Percentiles rank a stretch among this genome's conserved stretches.
phyloP scores from a whole-genome alignment of 2,888 invertebrate species.

The Eumacrocentrus americanus region DNA sequence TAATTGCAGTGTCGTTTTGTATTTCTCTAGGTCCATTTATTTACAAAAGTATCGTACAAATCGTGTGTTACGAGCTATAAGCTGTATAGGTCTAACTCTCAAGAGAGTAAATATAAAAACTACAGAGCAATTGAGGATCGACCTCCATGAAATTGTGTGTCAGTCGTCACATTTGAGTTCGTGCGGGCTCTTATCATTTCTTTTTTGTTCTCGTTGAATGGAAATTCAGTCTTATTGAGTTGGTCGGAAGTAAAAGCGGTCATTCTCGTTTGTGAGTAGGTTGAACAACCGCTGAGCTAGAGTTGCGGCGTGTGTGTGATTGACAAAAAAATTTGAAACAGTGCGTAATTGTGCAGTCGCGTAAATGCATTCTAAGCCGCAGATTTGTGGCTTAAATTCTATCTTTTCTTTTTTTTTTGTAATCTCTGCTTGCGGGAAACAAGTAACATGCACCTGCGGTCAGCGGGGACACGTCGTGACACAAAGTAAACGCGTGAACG shows the following conservation, averaged over 20 bases:
- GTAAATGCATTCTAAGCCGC: slow-evolving; percentile 19
- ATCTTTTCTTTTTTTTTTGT: background rate
- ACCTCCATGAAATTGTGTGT: slow-evolving; percentile 1
- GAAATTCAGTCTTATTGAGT: slow-evolving; percentile 21
- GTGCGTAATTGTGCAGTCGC: slow-evolving; percentile 28
- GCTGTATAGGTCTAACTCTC: background rate
- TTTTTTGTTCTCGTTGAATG: slow-evolving; percentile 7
- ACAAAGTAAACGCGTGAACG: slow-evolving; percentile 9
- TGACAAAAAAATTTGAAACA: slow-evolving; percentile 30
- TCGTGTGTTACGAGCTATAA: slow-evolving; percentile 5
- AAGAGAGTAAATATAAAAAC: slow-evolving; percentile 2
- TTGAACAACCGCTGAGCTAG: background rate
- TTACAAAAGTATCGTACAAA: slow-evolving; percentile 53
- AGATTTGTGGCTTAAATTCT: slow-evolving; percentile 7
- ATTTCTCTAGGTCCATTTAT: slow-evolving; percentile 50
- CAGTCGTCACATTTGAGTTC: slow-evolving; percentile 9
- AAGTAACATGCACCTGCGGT: slow-evolving; percentile 25
- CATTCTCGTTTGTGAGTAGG: slow-evolving; percentile 9
- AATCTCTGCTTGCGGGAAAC: slow-evolving; percentile 15
- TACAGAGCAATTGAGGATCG: too few relatives aligned
- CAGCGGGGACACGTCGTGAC: slow-evolving; percentile 2
- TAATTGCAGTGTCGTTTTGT: slow-evolving; percentile 35
- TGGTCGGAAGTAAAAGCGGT: slow-evolving; percentile 11
- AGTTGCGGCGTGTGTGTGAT: slow-evolving; percentile 24
- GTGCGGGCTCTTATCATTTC: too few relatives aligned